Evolutionary conservation across 2,113 vertebrate species (phyloP), one percentile per base, ranked within the genome.

Genomic region (Semicossyphus pulcher): DNA sequence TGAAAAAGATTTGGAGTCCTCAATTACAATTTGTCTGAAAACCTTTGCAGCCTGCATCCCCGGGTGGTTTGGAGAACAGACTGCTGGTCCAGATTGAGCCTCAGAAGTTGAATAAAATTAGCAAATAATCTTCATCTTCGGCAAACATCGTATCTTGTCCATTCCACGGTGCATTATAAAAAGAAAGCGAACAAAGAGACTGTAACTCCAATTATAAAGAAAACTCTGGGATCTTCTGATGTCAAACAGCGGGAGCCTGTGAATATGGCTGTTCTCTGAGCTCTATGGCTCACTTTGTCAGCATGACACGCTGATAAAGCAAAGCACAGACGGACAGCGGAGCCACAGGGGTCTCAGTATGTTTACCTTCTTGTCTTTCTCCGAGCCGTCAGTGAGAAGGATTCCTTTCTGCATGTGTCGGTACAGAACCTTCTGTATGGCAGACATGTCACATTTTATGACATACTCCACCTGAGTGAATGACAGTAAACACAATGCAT

Each of bases 381-480:
- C 98, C 1, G 98, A 99, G 62, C 98, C 98, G 1, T 99, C 98
- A 0, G 98, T 99, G 41, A 99, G 97, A n/a, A 99, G 97, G 80
- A 99, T 98, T 18, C 98, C 97, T 84, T 96, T 99, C 90, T 99
- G 98, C 98, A 99, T 99, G 76, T 99, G 98, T 42, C 98, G 95
- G 68, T 99, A 99, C 21, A 99, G 90, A 69, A 99, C 95, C 92
- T 98, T 99, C 88, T 99, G 98, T 52, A 99, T 97, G 18, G 98
- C 97, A 18, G 97, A 98, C 98, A 99, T 99, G 89, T 99, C 98
- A 70, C 98, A 99, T 72, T 99, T 99, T 71, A 99, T 93, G 77
- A 99, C 97, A 8, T 99, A 99, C 81, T 99, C 98, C 90, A 99
- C 98, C 98, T 99, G 83, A 23, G 39, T 28, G 31, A 54, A 74